These are phyloP conservation scores for Hippocampus barbouri DNA, from an alignment of 2,113 vertebrate genomes.

Conservation along the genomic window DNA sequence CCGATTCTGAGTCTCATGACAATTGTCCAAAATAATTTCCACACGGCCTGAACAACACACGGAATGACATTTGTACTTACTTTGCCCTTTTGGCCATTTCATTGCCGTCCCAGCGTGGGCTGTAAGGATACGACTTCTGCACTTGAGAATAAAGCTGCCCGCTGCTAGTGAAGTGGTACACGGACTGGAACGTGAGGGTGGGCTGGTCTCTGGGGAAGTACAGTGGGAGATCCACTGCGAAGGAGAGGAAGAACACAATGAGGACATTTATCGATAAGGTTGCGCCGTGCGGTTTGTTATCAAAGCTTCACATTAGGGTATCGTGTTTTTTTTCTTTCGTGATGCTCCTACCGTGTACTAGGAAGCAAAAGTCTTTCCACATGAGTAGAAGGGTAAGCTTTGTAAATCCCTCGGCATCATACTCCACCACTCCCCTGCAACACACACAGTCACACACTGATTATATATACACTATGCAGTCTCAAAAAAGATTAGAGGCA, in stretches of 20 bases:
- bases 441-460: slow-evolving; percentile 6
- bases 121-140: slow-evolving; percentile 97
- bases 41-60: background rate
- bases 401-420: slow-evolving; percentile 97
- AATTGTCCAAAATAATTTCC: background rate
- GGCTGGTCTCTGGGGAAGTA: slow-evolving; percentile 98
- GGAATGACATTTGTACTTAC: slow-evolving; percentile 71
- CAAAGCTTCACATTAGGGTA: background rate
- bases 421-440: slow-evolving; percentile 92
- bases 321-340: background rate
- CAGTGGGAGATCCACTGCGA: slow-evolving; percentile 88
- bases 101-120: slow-evolving; percentile 98
- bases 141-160: slow-evolving; percentile 96
- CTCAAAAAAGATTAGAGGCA: slow-evolving; percentile 5
- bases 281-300: background rate
- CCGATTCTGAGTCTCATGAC: background rate
- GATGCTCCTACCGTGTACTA: slow-evolving; percentile 85
- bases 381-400: slow-evolving; percentile 94
- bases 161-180: slow-evolving; percentile 97
- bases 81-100: slow-evolving; percentile 99
- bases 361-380: slow-evolving; percentile 98
- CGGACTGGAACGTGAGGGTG: slow-evolving; percentile 93
- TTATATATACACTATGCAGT: background rate
- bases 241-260: slow-evolving; percentile 20
- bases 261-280: background rate